Base-by-base conservation (phyloP, 92 coral and sea anemone genomes). In the Palythoa grandiflora region DNA sequence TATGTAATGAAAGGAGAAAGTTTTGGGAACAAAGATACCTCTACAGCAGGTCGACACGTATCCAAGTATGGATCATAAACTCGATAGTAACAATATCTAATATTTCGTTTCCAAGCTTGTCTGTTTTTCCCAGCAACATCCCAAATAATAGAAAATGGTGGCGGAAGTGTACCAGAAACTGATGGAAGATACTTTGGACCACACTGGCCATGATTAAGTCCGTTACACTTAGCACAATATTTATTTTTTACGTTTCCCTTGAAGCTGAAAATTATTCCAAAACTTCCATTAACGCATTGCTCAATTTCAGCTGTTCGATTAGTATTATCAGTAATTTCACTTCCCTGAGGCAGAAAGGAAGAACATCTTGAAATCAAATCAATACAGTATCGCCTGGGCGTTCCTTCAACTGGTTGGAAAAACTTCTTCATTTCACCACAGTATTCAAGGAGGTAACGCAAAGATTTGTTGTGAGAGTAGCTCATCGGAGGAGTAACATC, bases 71-170 rank as follows among this genome's bases (percentile, higher is more conserved):
- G 80, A 12, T 76, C 80, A 52, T 53, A 76, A 3, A 50, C 63
- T 2, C 51, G 7, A 12, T 8, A 14, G 15, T 12, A 0, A 9
- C 7, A 7, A 19, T 63, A 76, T 8, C 12, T 1, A 50, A 15
- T 16, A 16, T 77, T 53, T 53, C 81, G 65, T 47, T 39, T 13
- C 81, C 65, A 77, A 13, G 81, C 13, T 3, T 65, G 20, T 77
- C 52, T 77, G n/a, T 77, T 77, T 53, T 55, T 55, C 2, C 20
- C 40, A 6, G 51, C 9, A 77, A 52, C 35, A 77, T 77, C 48
- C 14, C 20, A 77, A 52, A 77, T 19, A 17, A 77, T 77, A 5
- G 81, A 77, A 77, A 77, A 77, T 8, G 81, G 61, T 38, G n/a
- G 51, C 0, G 65, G 81, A 17, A 1, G 65, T 77, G 1, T 5